phyloP scores from a whole-genome alignment of 2,888 invertebrate genomes.

The Lobophora halterata region DNA sequence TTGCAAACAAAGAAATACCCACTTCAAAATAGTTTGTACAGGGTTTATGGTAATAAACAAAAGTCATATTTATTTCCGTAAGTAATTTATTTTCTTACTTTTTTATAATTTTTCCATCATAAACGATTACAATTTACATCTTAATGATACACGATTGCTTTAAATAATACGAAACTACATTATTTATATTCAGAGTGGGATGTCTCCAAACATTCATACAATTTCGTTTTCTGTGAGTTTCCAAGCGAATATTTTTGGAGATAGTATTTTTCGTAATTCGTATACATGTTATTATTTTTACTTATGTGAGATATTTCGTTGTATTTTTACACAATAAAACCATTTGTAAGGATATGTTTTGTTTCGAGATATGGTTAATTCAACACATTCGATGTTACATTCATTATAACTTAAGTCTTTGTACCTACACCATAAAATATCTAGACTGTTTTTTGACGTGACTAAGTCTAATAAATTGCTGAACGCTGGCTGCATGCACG shows the following conservation, averaged over 20 bases:
- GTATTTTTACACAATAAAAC: conserved; percentile 52
- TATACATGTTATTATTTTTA: conserved; percentile 65
- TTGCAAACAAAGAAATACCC: neutral
- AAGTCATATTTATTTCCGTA: conserved; percentile 46
- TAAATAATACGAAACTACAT: conserved; percentile 63
- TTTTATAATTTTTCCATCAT: conserved; percentile 62
- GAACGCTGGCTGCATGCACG: too few relatives aligned
- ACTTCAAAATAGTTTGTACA: neutral
- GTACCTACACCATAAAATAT: conserved; percentile 13
- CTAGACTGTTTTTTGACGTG: conserved; percentile 7
- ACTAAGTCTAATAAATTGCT: too few relatives aligned
- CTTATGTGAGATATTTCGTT: conserved; percentile 54
- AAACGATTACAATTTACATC: conserved; percentile 76
- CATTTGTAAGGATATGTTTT: conserved; percentile 69
- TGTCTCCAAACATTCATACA: conserved; percentile 56
- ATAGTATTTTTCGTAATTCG: conserved; percentile 70
- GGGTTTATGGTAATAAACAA: conserved; percentile 28
- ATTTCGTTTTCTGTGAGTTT: conserved; percentile 47
- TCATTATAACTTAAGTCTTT: conserved; percentile 33
- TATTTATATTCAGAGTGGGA: conserved; percentile 56
- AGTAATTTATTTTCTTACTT: conserved; percentile 68
- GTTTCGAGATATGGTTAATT: conserved; percentile 66
- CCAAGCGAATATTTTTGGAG: conserved; percentile 49
- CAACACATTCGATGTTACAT: conserved; percentile 39
- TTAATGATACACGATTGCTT: conserved; percentile 65